Conservation (phyloP, 1,140 invertebrate species). For the Trypoxylus dichotomus region DNA sequence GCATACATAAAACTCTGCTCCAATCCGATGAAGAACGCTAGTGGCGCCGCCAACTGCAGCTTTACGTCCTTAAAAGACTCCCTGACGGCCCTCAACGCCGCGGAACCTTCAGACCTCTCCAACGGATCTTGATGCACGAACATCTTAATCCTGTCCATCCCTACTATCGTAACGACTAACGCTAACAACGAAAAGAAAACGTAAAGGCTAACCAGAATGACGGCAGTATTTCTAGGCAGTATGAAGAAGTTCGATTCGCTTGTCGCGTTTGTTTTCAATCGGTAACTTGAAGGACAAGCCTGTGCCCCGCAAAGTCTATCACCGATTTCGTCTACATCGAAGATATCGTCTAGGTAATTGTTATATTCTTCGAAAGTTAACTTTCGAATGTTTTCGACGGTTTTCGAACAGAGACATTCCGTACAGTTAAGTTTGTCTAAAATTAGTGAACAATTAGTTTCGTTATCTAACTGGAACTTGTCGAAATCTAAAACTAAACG, state of each 20-base stretch:
- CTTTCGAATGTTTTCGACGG: background rate
- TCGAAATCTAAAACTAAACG: background rate
- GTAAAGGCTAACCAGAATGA: slow-evolving; percentile 58
- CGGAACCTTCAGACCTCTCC: slow-evolving; percentile 53
- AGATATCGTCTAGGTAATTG: slow-evolving; percentile 52
- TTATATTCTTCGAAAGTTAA: slow-evolving; percentile 36
- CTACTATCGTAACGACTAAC: slow-evolving; percentile 57
- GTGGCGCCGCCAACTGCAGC: slow-evolving; percentile 63
- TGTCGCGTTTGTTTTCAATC: background rate
- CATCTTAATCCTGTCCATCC: slow-evolving; percentile 56
- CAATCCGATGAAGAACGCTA: slow-evolving; percentile 70
- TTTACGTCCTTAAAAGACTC: slow-evolving; percentile 57
- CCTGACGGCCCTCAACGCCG: slow-evolving; percentile 53
- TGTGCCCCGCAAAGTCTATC: slow-evolving; percentile 59
- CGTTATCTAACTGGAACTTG: background rate
- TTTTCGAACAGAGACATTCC: background rate
- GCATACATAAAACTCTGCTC: slow-evolving; percentile 75
- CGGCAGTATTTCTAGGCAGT: slow-evolving; percentile 54
- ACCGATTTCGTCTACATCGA: slow-evolving; percentile 54
- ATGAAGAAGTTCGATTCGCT: slow-evolving; percentile 38
- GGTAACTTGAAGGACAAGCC: slow-evolving; percentile 54
- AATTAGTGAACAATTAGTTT: background rate
- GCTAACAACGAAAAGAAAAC: slow-evolving; percentile 58
- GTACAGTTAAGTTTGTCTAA: slow-evolving; percentile 5
- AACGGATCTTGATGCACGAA: slow-evolving; percentile 52